Percentiles rank a stretch among this genome's conserved stretches.
These are phyloP conservation scores for Stomatorhinus ivindoensis DNA, from an alignment of 2,113 vertebrate genomes.

Conservation along the genomic window DNA sequence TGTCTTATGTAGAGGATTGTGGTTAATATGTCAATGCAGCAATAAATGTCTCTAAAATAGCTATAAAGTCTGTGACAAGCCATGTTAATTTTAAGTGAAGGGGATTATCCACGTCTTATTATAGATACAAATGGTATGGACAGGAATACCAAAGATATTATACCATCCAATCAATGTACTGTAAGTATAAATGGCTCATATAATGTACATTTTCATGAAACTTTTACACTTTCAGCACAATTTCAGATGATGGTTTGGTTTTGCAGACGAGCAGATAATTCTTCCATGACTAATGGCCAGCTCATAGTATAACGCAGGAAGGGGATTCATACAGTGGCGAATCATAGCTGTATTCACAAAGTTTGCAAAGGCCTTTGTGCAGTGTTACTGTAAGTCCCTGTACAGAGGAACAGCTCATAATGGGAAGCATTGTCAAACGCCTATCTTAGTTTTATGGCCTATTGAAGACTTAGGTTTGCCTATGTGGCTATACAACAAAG, in stretches of 20 bases:
- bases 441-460: slow-evolving; percentile 18
- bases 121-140: not conserved
- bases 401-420: slow-evolving; percentile 22
- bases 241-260: not conserved
- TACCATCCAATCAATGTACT: not conserved
- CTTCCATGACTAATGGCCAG: not conserved
- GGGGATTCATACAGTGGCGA: not conserved
- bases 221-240: not conserved
- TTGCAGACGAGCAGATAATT: not conserved
- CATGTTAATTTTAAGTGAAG: not conserved
- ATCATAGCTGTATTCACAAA: not conserved
- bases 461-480: slow-evolving; percentile 27
- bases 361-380: not conserved
- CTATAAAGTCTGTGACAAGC: not conserved
- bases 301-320: not conserved
- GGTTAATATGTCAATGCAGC: not conserved
- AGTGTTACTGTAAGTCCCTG: not conserved
- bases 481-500: not conserved
- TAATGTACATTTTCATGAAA: not conserved
- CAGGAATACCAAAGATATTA: not conserved
- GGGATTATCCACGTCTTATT: not conserved
- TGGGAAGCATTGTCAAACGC: slow-evolving; percentile 26
- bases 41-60: not conserved
- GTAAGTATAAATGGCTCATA: not conserved
- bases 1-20: slow-evolving; percentile 8